Conservation (phyloP, 2,797 vertebrate species). For the Lemur catta region DNA sequence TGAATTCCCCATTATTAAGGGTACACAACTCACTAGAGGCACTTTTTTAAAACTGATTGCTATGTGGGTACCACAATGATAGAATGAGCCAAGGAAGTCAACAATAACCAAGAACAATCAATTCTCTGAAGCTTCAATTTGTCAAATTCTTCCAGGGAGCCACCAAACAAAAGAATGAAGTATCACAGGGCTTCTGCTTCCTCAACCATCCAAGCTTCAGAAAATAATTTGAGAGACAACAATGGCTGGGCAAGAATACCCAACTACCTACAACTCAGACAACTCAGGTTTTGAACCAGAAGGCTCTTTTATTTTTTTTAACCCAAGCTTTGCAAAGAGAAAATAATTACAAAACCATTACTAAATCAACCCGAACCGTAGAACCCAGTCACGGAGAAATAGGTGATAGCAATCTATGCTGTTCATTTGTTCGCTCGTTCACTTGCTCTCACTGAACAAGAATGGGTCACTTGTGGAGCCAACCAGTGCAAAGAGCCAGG, state of each 20-base stretch:
- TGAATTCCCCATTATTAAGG: neutral
- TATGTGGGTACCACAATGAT: rapidly evolving
- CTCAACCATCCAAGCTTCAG: neutral
- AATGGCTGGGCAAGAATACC: neutral
- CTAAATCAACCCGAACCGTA: neutral
- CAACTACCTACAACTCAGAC: neutral
- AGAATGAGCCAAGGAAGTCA: neutral
- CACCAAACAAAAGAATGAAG: neutral
- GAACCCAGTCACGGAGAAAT: neutral
- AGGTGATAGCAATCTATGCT: rapidly evolving
- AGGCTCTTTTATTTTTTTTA: neutral
- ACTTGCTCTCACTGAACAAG: neutral
- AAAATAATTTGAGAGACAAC: neutral
- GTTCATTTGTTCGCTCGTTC: no score
- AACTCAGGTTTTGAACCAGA: neutral
- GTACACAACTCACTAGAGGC: no score
- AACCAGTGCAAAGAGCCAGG: neutral
- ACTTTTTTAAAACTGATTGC: neutral
- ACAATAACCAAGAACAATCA: rapidly evolving
- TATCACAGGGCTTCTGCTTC: neutral
- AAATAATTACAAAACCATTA: neutral
- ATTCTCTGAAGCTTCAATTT: neutral
- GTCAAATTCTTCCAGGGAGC: neutral
- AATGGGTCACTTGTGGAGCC: rapidly evolving
- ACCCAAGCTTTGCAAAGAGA: neutral